Percentiles rank a stretch among this genome's conserved stretches.
Conservation (phyloP, 1,140 invertebrate genomes). For the Ceratoteleas bidentatus region DNA sequence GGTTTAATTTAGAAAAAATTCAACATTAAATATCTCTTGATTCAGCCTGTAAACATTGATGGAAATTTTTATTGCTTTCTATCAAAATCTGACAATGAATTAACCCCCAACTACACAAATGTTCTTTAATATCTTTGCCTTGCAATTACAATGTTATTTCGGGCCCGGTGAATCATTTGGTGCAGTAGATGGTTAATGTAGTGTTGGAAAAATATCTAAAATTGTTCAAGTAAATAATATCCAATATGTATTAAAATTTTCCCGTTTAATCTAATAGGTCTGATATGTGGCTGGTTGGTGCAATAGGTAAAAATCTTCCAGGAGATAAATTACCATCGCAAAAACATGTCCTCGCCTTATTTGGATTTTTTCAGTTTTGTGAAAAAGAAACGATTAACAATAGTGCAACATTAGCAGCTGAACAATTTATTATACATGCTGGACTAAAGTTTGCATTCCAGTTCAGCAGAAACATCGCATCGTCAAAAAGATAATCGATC, state of each 20-base stretch:
- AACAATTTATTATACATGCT: not conserved
- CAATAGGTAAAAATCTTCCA: not conserved
- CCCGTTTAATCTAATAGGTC: not conserved
- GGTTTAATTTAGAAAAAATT: no score
- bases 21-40: no score
- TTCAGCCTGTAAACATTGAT: no score
- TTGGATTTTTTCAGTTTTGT: conserved; percentile 10
- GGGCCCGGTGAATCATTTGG: no score
- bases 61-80: no score
- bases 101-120: no score
- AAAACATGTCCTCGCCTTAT: conserved; percentile 19
- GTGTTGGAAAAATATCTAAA: no score
- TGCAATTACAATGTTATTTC: no score
- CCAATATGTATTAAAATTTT: not conserved
- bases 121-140: no score
- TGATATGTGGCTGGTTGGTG: conserved; percentile 6
- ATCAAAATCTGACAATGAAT: no score
- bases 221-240: no score
- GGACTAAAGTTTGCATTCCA: not conserved
- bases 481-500: not conserved
- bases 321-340: conserved; percentile 17
- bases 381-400: conserved; percentile 11
- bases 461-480: not conserved
- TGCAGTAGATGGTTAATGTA: no score
- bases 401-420: conserved; percentile 14